phyloP scores from a whole-genome alignment of 2,113 vertebrate genomes.

The Rhabdomys dilectus region DNA sequence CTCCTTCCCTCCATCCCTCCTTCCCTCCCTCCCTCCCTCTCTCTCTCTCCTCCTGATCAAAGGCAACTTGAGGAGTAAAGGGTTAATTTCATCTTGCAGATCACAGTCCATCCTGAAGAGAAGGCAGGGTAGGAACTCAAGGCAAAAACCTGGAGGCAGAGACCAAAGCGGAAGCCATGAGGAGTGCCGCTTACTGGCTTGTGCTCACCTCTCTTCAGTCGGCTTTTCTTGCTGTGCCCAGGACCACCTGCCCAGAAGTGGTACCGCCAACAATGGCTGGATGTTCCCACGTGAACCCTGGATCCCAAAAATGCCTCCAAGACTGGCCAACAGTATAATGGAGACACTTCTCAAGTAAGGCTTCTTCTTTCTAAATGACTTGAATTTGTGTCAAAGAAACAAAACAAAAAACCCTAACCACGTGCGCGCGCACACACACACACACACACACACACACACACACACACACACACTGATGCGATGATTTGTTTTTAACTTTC shows the following conservation, averaged over 20 bases:
- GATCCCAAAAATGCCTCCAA: neutral
- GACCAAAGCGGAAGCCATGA: neutral
- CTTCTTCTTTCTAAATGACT: neutral
- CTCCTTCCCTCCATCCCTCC: too few relatives aligned
- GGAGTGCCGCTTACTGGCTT: neutral
- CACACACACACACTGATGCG: neutral
- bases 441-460: neutral
- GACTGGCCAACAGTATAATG: neutral
- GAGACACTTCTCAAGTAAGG: neutral
- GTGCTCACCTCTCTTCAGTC: neutral
- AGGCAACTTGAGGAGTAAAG: neutral
- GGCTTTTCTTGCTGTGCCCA: neutral
- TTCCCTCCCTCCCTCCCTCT: neutral
- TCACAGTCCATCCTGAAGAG: neutral
- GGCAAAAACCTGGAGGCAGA: neutral
- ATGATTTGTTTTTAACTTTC: neutral
- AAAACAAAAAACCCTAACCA: neutral
- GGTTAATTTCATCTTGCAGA: neutral
- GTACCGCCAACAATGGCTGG: neutral
- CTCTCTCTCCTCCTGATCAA: neutral
- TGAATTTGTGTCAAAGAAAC: neutral
- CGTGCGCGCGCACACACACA: fast-evolving
- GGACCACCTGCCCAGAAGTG: neutral
- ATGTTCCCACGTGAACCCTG: too few relatives aligned
- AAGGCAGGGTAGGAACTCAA: neutral